Evolutionary conservation across 1,140 invertebrate genomes (phyloP).

Genomic region (Tetramorium parvispinum): DNA sequence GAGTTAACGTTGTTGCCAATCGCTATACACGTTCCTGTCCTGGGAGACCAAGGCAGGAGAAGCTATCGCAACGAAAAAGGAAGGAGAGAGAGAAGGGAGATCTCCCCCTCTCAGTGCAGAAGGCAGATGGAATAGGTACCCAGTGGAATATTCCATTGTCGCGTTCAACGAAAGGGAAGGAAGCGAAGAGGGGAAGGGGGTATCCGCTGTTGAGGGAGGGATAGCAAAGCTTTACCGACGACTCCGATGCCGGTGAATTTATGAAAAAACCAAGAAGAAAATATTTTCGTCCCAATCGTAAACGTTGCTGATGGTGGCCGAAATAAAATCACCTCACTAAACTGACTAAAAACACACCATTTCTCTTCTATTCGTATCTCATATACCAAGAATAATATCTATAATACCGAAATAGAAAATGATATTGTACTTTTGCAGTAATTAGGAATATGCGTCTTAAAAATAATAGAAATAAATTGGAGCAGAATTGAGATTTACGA

Average conservation of each 20-base stretch:
- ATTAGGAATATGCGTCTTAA: background rate
- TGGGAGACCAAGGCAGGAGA: conserved; percentile 15
- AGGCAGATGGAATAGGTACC: conserved; percentile 80
- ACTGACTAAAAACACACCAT: background rate
- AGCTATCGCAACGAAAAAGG: conserved; percentile 5
- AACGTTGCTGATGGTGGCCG: background rate
- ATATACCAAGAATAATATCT: background rate
- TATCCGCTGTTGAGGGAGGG: background rate
- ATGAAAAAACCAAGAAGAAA: conserved; percentile 5
- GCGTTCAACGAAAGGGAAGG: conserved; percentile 57
- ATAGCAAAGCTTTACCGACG: conserved; percentile 9
- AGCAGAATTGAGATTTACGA: background rate
- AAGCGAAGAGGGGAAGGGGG: background rate
- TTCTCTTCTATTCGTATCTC: background rate
- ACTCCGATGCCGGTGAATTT: background rate
- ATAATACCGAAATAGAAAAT: background rate
- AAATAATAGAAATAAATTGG: background rate
- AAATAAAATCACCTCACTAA: background rate
- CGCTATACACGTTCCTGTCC: conserved; percentile 17
- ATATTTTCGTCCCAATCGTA: background rate
- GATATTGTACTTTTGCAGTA: background rate
- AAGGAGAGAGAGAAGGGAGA: conserved; percentile 37
- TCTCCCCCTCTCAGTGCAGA: conserved; percentile 67
- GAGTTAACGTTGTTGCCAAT: background rate
- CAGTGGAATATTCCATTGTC: conserved; percentile 84